These are phyloP conservation scores for Hypsopygia costalis DNA, from an alignment of 2,888 invertebrate genomes.

Conservation along the genomic window DNA sequence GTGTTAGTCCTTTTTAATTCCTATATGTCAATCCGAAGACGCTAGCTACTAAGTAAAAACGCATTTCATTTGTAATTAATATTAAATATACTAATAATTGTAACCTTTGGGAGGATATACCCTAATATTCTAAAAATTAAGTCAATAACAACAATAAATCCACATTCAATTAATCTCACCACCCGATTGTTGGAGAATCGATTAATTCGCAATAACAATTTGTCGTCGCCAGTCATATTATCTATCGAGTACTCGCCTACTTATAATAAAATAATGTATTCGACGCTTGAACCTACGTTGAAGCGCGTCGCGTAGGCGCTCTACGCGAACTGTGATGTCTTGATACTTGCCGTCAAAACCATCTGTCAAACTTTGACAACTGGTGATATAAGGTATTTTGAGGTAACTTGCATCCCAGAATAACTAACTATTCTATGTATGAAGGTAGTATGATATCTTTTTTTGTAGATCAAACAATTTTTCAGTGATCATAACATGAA, in stretches of 20 bases:
- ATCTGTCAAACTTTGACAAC: conserved; percentile 27
- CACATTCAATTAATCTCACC: conserved; percentile 12
- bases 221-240: conserved; percentile 63
- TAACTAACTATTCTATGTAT: too few species aligned
- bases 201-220: conserved; percentile 75
- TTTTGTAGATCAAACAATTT: too few species aligned
- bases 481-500: too few species aligned
- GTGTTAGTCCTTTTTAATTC: too few species aligned
- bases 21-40: too few species aligned
- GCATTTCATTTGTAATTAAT: too few species aligned
- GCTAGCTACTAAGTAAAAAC: too few species aligned
- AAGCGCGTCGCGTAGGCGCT: conserved; percentile 56
- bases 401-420: conserved; percentile 12
- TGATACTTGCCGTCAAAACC: conserved; percentile 47
- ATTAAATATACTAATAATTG: too few species aligned
- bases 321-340: conserved; percentile 33
- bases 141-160: background rate
- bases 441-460: too few species aligned
- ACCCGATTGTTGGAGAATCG: conserved; percentile 33
- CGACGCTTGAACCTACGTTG: conserved; percentile 61
- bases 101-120: too few species aligned
- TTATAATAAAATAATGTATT: conserved; percentile 70
- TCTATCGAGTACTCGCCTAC: conserved; percentile 64
- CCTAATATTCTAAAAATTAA: too few species aligned
- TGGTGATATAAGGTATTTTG: conserved; percentile 10